Base-by-base conservation (phyloP, 2,888 invertebrate genomes). In the Cephalotes varians region DNA sequence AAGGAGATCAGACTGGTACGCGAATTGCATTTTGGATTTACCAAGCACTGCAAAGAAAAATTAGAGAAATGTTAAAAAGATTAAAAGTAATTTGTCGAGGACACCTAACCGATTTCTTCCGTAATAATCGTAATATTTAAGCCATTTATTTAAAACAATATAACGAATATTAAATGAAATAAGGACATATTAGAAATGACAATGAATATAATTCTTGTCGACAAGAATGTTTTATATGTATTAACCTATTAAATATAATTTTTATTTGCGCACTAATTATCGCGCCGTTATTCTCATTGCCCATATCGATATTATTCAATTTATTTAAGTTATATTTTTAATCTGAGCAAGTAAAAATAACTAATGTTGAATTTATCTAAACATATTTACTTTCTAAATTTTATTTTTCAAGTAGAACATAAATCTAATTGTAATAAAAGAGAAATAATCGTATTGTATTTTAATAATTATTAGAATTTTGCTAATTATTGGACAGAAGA, bases 1-100 rank as follows among this genome's bases (percentile, higher is more conserved):
- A n/a, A 56, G 56, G 77, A 79, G 77, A 79, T 79, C 69, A 47
- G 56, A 31, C 56, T 56, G 44, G 18, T 31, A 60, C 25, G n/a
- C 12, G 12, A 58, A 18, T 18, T 69, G 47, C 21, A 69, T 10
- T 69, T 9, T 4, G 0, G 25, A 69, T 69, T 69, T 79, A 79
- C 77, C 77, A 79, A 18, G 7, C 25, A 7, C 77, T 79, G 25
- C 1, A 47, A 76, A 34, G 4, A 15, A 49, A 74, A 51, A 15
- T n/a, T 0, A n/a, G 12, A 44, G 1, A 28, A 12, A 25, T 2
- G 0, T 58, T 3, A 54, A 21, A 44, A 9, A 44, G 18, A 37
- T 25, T 18, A n/a, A 7, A 0, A 31, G 4, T 47, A 31, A 28
- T 49, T 34, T 1, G n/a, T 21, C 31, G 15, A 31, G 40, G n/a